These are phyloP conservation scores for Ctenoplectra terminalis DNA, from an alignment of 1,140 invertebrate genomes.

Conservation along the genomic window DNA sequence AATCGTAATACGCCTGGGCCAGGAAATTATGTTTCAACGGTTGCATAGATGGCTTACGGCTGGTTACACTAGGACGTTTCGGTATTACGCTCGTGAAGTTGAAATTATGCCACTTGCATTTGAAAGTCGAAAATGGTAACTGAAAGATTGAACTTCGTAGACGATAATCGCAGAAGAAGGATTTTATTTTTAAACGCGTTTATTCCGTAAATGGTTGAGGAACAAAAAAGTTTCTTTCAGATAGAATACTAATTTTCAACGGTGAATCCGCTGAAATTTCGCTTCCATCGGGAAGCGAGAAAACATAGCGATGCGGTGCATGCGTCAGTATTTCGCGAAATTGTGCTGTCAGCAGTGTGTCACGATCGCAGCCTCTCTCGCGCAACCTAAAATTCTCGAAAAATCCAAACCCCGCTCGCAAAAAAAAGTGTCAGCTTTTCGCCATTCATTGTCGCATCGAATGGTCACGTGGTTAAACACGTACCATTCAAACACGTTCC, in stretches of 20 bases:
- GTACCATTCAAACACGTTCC: neutral
- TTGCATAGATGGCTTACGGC: neutral
- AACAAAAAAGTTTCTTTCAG: neutral
- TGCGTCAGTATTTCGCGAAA: slow-evolving; percentile 36
- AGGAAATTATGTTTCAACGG: neutral
- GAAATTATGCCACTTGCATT: neutral
- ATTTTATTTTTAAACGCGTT: too few relatives aligned
- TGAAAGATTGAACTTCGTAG: neutral
- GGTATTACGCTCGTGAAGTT: neutral
- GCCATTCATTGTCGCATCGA: neutral
- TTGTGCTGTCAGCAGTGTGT: slow-evolving; percentile 33
- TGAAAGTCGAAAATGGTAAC: neutral
- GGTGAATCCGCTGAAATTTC: neutral
- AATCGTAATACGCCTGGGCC: neutral
- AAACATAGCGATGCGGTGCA: neutral
- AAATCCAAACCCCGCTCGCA: neutral
- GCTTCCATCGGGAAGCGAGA: neutral
- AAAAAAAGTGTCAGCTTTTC: slow-evolving; percentile 2
- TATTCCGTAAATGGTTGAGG: neutral
- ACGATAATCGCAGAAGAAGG: too few relatives aligned
- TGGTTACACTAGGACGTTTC: neutral
- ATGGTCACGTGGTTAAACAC: neutral
- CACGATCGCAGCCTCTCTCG: neutral
- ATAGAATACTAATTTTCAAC: neutral
- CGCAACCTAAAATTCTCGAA: slow-evolving; percentile 1